A percentile compares a stretch with the other conserved stretches of the same genome.
These are phyloP conservation scores for Mythimna ferrago DNA, from an alignment of 2,888 invertebrate species.

Conservation along the genomic window DNA sequence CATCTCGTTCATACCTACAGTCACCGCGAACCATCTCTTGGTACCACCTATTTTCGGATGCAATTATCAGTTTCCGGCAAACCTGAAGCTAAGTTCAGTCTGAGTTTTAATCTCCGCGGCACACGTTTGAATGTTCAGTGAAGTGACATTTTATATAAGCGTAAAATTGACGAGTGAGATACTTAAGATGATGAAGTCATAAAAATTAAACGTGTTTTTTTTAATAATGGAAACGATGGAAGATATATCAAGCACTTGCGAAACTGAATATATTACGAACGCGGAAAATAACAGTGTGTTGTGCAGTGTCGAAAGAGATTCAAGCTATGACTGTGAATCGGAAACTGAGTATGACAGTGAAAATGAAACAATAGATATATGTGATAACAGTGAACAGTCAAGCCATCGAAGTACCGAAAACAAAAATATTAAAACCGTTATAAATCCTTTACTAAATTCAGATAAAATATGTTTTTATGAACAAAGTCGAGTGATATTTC, in stretches of 20 bases:
- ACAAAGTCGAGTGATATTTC: constrained; percentile 73
- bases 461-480: constrained; percentile 78
- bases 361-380: constrained; percentile 88
- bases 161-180: background rate
- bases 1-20: constrained; percentile 85
- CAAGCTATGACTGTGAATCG: constrained; percentile 77
- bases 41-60: constrained; percentile 89
- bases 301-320: constrained; percentile 70
- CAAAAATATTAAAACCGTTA: constrained; percentile 65
- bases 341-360: constrained; percentile 86
- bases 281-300: constrained; percentile 64
- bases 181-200: constrained; percentile 46
- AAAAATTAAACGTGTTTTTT: constrained; percentile 10
- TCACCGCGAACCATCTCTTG: constrained; percentile 72
- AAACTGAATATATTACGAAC: constrained; percentile 72
- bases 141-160: constrained; percentile 35
- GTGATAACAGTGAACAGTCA: constrained; percentile 83
- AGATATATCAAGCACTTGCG: constrained; percentile 87
- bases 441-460: constrained; percentile 68
- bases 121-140: constrained; percentile 47
- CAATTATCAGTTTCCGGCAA: constrained; percentile 85
- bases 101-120: constrained; percentile 60
- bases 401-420: constrained; percentile 63
- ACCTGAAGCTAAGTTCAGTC: constrained; percentile 73
- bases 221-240: constrained; percentile 79